Percentiles rank a stretch among this genome's conserved stretches.
Conservation (phyloP, 2,113 vertebrate species). For the Toxostoma redivivum region DNA sequence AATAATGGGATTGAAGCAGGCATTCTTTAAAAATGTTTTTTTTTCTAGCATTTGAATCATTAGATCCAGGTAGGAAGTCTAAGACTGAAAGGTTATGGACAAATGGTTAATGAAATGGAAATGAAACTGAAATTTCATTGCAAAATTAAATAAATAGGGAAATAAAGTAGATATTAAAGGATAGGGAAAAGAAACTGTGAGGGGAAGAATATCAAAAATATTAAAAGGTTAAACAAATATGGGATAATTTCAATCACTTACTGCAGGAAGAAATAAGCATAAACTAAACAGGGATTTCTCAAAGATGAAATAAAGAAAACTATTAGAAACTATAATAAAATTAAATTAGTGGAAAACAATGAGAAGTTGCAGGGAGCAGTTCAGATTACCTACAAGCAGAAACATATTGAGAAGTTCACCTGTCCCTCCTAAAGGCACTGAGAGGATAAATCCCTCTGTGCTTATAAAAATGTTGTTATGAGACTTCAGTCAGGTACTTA, state of each 20-base stretch:
- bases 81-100: neutral
- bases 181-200: neutral
- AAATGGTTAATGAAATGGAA: conserved; percentile 16
- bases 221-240: neutral
- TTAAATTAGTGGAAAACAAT: neutral
- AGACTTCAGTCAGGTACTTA: neutral
- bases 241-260: neutral
- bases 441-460: neutral
- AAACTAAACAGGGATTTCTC: neutral
- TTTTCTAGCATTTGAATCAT: neutral
- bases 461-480: neutral
- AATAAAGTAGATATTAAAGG: neutral
- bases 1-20: neutral
- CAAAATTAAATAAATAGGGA: neutral
- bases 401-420: neutral
- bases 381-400: neutral
- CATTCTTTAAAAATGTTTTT: neutral
- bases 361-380: neutral
- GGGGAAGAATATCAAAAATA: neutral
- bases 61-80: neutral
- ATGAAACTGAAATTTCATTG: neutral
- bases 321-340: neutral
- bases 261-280: neutral
- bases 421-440: neutral
- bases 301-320: neutral